Evolutionary conservation across 2,888 invertebrate species (phyloP).

Genomic region (Dynastes grantii): DNA sequence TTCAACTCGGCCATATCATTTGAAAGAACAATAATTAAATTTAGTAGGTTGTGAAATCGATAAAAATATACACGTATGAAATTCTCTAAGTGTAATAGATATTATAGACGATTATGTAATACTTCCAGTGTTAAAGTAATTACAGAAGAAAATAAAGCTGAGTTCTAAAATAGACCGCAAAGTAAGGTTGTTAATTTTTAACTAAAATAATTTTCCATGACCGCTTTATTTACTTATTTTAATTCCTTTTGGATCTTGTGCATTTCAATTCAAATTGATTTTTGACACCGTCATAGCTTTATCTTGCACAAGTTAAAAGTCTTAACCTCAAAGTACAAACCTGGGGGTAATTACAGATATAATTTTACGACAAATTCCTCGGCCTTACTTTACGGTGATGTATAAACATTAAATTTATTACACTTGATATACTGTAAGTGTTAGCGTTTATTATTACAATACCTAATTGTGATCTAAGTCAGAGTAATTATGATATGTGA

Average conservation of each 20-base stretch:
- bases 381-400: slow-evolving; percentile 1
- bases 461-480: slow-evolving; percentile 58
- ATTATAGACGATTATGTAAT: slow-evolving; percentile 6
- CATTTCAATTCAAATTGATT: not conserved
- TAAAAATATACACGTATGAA: slow-evolving; percentile 33
- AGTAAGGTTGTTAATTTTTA: not conserved
- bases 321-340: too few relatives aligned
- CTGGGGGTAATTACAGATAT: too few relatives aligned
- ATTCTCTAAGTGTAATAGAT: slow-evolving; percentile 31
- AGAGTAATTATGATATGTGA: slow-evolving; percentile 55
- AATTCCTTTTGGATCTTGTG: too few relatives aligned
- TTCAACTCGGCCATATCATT: slow-evolving; percentile 39
- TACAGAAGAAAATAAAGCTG: slow-evolving; percentile 26
- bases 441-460: slow-evolving; percentile 46
- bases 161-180: slow-evolving; percentile 6
- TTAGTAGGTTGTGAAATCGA: slow-evolving; percentile 40
- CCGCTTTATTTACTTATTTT: too few relatives aligned
- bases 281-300: not conserved
- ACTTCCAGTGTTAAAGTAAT: slow-evolving; percentile 40
- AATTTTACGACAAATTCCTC: too few relatives aligned
- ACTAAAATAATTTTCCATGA: not conserved
- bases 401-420: slow-evolving; percentile 40
- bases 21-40: slow-evolving; percentile 40
- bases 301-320: too few relatives aligned
- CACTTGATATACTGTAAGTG: slow-evolving; percentile 39